Base-by-base conservation (phyloP, 2,888 invertebrate species). In the Microctonus brassicae region DNA sequence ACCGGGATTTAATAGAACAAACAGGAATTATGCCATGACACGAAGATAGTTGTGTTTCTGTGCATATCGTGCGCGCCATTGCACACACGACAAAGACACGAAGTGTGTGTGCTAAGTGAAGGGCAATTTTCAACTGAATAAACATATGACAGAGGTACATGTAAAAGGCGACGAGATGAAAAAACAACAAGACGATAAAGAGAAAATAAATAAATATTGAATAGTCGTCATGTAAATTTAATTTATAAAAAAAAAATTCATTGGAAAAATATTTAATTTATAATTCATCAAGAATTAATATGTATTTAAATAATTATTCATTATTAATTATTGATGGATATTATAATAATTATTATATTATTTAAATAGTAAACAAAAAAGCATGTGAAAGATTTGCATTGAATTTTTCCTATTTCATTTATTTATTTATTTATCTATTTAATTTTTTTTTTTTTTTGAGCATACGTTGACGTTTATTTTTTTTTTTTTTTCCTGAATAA, bases 1-100 rank as follows among this genome's bases (percentile, higher is more conserved):
- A 81, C 77, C 81, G 75, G 47, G 79, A 76, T 80, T 80, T 82
- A 79, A 82, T 77, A 76, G 75, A 75, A 79, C 77, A 74, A 82
- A 79, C 80, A 79, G 78, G 75, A 76, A 80, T 78, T 80, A 78
- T 70, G 69, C 76, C 69, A 74, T 73, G 72, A 64, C 74, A 66
- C 61, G 73, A 72, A 74, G 73, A 73, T 69, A 69, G 17, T 20
- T 47, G 47, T 47, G 17, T 47, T 47, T 47, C 47, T 47, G 47
- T 47, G 47, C n/a, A 47, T 77, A 74, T 75, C 55, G 66, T 69
- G 57, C 78, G 77, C 79, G 73, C 78, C 76, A 75, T 52, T 75
- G 78, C 74, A 61, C 77, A 47, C 9, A 47, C 17, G 69, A 78
- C 78, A 81, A 82, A 80, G 80, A 71, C 64, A 69, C 68, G 17